Evolutionary conservation across 2,113 vertebrate species (phyloP).

Genomic region (Choloepus hoffmanni): DNA sequence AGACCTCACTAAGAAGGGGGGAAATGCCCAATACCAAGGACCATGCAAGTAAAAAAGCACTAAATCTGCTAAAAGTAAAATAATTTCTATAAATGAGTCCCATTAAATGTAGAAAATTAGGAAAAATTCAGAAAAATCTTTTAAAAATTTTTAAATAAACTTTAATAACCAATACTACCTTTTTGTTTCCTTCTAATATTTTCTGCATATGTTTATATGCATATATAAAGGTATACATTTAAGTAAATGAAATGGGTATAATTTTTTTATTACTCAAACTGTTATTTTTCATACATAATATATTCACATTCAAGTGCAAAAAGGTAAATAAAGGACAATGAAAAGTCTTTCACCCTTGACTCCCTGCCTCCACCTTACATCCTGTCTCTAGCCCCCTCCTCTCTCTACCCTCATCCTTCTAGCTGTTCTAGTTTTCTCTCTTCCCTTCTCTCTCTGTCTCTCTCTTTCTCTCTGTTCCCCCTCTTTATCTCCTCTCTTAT

Average conservation of each 20-base stretch:
- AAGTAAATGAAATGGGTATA: slow-evolving; percentile 1
- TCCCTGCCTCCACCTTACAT: too few species aligned
- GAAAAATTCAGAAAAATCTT: background rate
- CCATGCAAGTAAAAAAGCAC: background rate
- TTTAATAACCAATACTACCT: slow-evolving; percentile 12
- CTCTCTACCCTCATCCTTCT: too few species aligned
- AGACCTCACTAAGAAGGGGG: background rate
- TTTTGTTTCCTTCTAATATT: slow-evolving; percentile 27
- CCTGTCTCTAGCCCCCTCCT: too few species aligned
- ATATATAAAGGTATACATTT: background rate
- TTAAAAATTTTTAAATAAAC: background rate
- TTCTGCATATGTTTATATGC: background rate
- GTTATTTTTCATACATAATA: too few species aligned
- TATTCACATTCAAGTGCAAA: too few species aligned
- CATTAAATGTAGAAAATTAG: background rate
- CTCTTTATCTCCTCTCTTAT: background rate
- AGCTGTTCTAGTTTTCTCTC: too few species aligned
- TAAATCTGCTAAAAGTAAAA: background rate
- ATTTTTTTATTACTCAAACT: background rate
- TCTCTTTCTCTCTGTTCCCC: too few species aligned
- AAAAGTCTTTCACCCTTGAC: too few species aligned
- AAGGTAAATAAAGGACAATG: too few species aligned
- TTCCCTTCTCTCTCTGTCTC: too few species aligned
- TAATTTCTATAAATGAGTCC: background rate
- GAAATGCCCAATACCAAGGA: background rate